Evolutionary conservation across 2,797 vertebrate species (phyloP), one percentile per base, ranked within the genome.

Genomic region (Aratinga solstitialis): DNA sequence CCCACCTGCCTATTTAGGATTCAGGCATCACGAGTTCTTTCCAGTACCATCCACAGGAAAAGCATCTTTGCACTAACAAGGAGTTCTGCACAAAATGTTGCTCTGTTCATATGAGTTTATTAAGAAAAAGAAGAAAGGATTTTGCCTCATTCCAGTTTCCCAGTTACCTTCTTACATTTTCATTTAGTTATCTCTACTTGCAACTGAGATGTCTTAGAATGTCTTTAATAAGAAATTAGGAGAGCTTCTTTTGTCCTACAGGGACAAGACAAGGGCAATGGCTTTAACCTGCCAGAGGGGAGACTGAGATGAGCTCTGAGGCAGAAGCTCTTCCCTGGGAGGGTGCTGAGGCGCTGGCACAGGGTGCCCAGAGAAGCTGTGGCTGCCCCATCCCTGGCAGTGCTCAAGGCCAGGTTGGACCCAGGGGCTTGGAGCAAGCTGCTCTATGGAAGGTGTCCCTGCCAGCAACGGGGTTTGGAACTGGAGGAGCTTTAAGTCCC

Each of bases 381-480:
- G n/a, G n/a, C n/a, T n/a, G n/a, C n/a, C n/a, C n/a, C 40, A 42
- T 42, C 42, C 42, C 17, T 48, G 48, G 47, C 24, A 48, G 48
- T 48, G 48, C 4, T 26, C 48, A 48, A 48, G 48, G 48, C 24
- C 48, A 48, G 24, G 24, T 50, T 50, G 48, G 48, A 50, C 48
- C 0, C 13, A 30, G 51, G 53, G 30, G 30, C 53, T 56, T n/a
- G 32, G 54, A 56, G 9, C 32, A 56, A 54, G 8, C 32, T 56
- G 20, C 54, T 15, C 54, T 13, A 56, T n/a, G 54, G 54, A 56
- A n/a, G 54, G 54, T 4, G 32, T 56, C 54, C 32, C 54, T 56
- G 32, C 54, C 32, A 4, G 1, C 13, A 4, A 32, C 21, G 21
- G 2, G 21, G 21, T 9, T 10, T 56, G 54, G 54, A 7, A 1